A percentile compares a stretch with the other conserved stretches of the same genome.
phyloP scores from a whole-genome alignment of 2,797 vertebrate species.

The Leptoclinus maculatus region DNA sequence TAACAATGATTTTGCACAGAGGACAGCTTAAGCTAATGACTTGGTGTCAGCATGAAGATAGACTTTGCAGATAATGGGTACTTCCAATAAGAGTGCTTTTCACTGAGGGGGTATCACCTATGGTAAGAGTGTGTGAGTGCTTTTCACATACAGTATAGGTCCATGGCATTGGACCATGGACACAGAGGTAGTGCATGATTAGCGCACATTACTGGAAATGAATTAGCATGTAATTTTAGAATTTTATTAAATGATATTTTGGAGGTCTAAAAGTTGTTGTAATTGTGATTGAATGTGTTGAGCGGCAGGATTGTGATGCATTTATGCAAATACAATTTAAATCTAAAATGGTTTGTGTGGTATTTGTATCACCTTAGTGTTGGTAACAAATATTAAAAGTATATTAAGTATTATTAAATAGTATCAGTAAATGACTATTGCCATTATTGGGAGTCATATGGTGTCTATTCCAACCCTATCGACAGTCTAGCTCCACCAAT shows the following conservation, averaged over 20 bases:
- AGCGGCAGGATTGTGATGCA: conserved; percentile 39
- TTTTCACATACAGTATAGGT: conserved; percentile 75
- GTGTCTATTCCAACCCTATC: conserved; percentile 21
- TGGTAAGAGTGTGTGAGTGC: conserved; percentile 82
- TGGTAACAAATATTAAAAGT: background rate
- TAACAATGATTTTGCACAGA: conserved; percentile 72
- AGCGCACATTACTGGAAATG: conserved; percentile 75
- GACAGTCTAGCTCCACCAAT: conserved; percentile 55
- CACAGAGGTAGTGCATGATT: conserved; percentile 71
- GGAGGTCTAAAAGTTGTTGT: conserved; percentile 51
- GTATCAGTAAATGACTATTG: background rate
- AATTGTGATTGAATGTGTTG: conserved; percentile 54
- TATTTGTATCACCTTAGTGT: conserved; percentile 14
- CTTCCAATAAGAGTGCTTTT: conserved; percentile 82
- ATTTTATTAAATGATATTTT: conserved; percentile 76
- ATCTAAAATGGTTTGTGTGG: conserved; percentile 30
- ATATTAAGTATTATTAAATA: conserved; percentile 3
- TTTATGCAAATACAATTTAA: conserved; percentile 57
- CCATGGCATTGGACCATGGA: conserved; percentile 69
- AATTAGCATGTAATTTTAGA: conserved; percentile 76
- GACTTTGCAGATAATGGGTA: conserved; percentile 81
- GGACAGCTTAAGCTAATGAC: conserved; percentile 82
- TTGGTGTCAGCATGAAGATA: conserved; percentile 76
- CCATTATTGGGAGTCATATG: conserved; percentile 12
- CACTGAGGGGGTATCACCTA: conserved; percentile 80